Percentiles rank a stretch among this genome's conserved stretches.
Evolutionary conservation across 2,113 vertebrate species (phyloP).

Genomic region (Centropristis striata): DNA sequence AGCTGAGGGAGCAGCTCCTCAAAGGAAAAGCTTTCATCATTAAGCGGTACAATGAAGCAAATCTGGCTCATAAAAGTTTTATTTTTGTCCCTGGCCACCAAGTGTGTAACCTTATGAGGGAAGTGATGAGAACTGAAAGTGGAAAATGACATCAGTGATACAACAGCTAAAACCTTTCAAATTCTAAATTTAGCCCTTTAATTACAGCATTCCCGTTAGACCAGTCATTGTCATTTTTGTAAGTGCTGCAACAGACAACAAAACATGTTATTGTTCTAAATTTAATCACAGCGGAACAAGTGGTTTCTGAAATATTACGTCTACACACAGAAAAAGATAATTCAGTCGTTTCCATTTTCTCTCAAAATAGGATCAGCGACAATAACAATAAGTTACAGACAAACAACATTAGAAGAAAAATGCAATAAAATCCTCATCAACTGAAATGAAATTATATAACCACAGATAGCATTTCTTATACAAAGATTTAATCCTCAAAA

Average conservation of each 20-base stretch:
- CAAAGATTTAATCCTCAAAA: neutral
- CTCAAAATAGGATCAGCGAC: constrained; percentile 2
- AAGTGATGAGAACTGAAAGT: constrained; percentile 29
- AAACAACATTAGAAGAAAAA: neutral
- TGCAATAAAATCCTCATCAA: neutral
- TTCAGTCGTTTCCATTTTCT: neutral
- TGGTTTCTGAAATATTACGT: constrained; percentile 43
- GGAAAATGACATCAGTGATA: constrained; percentile 28
- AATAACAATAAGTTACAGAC: neutral
- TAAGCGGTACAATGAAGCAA: constrained; percentile 86
- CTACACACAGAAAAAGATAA: neutral
- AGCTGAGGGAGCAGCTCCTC: constrained; percentile 92
- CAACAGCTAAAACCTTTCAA: constrained; percentile 52
- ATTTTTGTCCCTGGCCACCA: no score
- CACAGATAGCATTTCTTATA: neutral
- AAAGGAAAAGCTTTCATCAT: constrained; percentile 91
- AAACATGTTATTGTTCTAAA: constrained; percentile 46
- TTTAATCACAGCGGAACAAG: constrained; percentile 44
- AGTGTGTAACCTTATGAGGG: constrained; percentile 1
- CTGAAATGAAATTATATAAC: neutral
- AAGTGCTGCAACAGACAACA: constrained; percentile 50
- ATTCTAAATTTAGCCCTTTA: constrained; percentile 63
- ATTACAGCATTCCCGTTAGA: constrained; percentile 61
- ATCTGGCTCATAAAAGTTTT: neutral
- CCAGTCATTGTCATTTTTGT: constrained; percentile 45